Percentiles rank a stretch among this genome's conserved stretches.
phyloP scores from a whole-genome alignment of 2,113 vertebrate genomes.

The Tychaedon coryphoeus region DNA sequence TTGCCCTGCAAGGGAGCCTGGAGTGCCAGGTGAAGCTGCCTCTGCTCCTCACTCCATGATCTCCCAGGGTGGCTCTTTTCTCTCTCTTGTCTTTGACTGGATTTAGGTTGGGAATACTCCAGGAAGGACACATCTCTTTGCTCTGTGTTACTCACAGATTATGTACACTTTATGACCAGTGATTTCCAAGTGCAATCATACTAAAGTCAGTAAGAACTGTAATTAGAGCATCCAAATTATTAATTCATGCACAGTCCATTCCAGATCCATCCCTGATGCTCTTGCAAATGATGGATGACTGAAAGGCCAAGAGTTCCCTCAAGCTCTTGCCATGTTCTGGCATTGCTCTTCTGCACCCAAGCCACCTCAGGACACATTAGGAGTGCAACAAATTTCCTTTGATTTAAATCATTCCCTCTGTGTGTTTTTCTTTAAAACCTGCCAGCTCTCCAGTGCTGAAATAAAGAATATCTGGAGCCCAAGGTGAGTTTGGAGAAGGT shows the following conservation, averaged over 20 bases:
- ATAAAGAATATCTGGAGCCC: neutral
- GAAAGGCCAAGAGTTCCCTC: neutral
- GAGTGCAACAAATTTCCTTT: neutral
- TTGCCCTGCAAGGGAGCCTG: neutral
- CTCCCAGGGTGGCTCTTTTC: neutral
- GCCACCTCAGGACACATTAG: neutral
- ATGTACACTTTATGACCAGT: neutral
- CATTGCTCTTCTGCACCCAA: neutral
- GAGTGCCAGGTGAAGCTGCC: neutral
- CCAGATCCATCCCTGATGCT: neutral
- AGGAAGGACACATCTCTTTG: accelerated
- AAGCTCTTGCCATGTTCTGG: neutral
- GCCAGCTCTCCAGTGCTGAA: neutral
- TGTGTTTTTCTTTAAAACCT: neutral
- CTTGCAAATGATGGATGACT: neutral
- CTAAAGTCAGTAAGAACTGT: neutral
- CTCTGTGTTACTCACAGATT: neutral
- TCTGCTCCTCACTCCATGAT: neutral
- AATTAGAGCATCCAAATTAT: neutral
- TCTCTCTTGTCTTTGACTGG: neutral
- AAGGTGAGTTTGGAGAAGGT: neutral
- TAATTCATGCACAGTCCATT: neutral
- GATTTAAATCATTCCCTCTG: neutral
- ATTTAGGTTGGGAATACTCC: neutral
- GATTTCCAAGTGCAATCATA: neutral